Percentiles rank a stretch among this genome's conserved stretches.
These are phyloP conservation scores for Montipora capitata DNA, from an alignment of 92 coral and sea anemone species.

Conservation along the genomic window DNA sequence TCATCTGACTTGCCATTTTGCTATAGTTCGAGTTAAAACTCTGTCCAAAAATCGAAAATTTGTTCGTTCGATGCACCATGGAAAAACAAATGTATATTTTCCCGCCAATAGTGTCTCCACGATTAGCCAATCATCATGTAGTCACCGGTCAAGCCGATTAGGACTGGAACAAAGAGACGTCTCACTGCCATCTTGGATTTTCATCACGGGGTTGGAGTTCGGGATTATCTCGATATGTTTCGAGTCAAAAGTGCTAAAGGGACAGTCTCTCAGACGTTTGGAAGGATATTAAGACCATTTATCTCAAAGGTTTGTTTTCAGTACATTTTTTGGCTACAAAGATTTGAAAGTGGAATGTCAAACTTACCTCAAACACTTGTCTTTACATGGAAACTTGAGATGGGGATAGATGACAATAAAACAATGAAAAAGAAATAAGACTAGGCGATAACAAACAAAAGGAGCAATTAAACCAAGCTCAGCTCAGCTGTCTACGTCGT, in stretches of 20 bases:
- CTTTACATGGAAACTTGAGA: too few species aligned
- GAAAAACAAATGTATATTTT: conserved; percentile 12
- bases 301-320: conserved; percentile 58
- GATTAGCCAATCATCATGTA: conserved; percentile 62
- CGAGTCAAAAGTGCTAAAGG: conserved; percentile 63
- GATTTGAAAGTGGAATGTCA: background rate
- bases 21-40: background rate
- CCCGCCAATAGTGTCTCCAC: conserved; percentile 61
- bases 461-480: too few species aligned
- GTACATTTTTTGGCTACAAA: background rate
- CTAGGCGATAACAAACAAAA: too few species aligned
- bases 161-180: conserved; percentile 47
- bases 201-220: background rate
- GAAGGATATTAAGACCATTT: conserved; percentile 52
- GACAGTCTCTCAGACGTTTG: conserved; percentile 35
- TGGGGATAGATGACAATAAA: too few species aligned
- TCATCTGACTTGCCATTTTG: conserved; percentile 85
- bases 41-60: background rate
- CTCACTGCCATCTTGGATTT: conserved; percentile 78
- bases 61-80: background rate
- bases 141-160: background rate
- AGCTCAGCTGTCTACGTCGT: too few species aligned
- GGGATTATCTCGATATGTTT: conserved; percentile 51
- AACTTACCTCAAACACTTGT: background rate
- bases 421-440: too few species aligned